These are phyloP conservation scores for Stichopus chloronotus DNA, from an alignment of 35 echinoderm and acorn worm species.

Conservation along the genomic window DNA sequence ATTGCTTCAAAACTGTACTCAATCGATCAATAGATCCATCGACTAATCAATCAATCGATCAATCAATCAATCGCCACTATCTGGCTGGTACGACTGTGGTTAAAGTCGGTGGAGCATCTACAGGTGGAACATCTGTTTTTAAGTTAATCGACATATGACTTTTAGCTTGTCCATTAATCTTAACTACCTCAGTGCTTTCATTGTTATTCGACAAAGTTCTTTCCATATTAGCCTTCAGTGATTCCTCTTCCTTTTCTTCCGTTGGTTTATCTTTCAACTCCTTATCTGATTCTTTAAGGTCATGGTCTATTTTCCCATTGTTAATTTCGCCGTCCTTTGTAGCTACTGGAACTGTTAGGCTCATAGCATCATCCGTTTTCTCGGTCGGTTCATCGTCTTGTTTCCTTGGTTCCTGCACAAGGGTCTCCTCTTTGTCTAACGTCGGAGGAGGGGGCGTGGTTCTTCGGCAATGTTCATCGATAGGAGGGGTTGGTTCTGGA, in stretches of 20 bases:
- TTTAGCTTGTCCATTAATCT: conserved; percentile 11
- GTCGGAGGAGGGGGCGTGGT: not conserved
- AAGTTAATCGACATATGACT: not conserved
- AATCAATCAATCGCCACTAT: not conserved
- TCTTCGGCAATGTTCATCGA: not conserved
- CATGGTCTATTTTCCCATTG: not conserved
- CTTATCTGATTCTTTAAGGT: not conserved
- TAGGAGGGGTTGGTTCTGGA: not conserved
- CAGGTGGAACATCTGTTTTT: conserved; percentile 7
- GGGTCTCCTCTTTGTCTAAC: not conserved
- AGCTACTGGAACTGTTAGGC: not conserved
- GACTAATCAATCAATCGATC: no score
- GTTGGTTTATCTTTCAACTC: not conserved
- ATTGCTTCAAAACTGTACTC: no score
- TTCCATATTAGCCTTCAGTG: not conserved
- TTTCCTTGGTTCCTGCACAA: not conserved
- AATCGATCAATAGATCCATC: no score
- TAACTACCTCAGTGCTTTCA: conserved; percentile 14
- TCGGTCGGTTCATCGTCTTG: not conserved
- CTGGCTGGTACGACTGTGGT: conserved; percentile 33
- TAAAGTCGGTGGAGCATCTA: conserved; percentile 11
- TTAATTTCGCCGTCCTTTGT: not conserved
- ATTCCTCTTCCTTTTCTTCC: not conserved
- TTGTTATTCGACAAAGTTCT: conserved; percentile 40
- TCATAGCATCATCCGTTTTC: not conserved